phyloP scores from a whole-genome alignment of 2,113 vertebrate genomes.

The cat (Felis catus) region DNA sequence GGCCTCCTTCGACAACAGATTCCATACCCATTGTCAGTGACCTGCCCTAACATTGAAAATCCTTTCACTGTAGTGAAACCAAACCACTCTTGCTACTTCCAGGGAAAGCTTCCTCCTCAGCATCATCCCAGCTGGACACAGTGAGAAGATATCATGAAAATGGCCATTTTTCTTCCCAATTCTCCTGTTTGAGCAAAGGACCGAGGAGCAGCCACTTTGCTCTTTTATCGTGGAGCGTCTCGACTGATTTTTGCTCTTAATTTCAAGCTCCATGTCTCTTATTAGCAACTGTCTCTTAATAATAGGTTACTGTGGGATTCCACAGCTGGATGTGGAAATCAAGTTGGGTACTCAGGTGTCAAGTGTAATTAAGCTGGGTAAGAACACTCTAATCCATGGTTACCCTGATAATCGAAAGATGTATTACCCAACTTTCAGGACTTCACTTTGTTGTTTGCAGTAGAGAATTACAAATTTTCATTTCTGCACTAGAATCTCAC shows the following conservation, averaged over 20 bases:
- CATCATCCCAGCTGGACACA: fast-evolving
- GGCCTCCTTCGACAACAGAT: background rate
- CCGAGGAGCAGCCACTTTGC: background rate
- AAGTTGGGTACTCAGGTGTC: conserved; percentile 77
- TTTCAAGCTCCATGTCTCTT: conserved; percentile 69
- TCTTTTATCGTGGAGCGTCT: background rate
- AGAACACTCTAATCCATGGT: conserved; percentile 78
- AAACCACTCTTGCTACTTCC: background rate
- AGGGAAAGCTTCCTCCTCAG: background rate
- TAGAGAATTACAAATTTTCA: conserved; percentile 64
- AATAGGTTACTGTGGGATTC: conserved; percentile 70
- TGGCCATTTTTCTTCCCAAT: background rate
- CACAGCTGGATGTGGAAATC: conserved; percentile 77
- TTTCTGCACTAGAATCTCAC: conserved; percentile 41
- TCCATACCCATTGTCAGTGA: conserved; percentile 47
- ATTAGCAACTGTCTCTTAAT: conserved; percentile 75
- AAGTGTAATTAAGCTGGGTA: conserved; percentile 71
- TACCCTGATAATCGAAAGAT: conserved; percentile 70
- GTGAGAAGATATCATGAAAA: background rate
- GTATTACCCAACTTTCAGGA: conserved; percentile 52
- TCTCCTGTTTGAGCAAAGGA: background rate
- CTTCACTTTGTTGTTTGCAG: conserved; percentile 61
- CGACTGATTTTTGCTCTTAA: conserved; percentile 52
- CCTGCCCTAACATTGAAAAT: background rate
- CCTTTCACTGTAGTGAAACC: conserved; percentile 8